Evolutionary conservation across 2,888 invertebrate species (phyloP), one percentile per base, ranked within the genome.

Genomic region (Epistrophe eligans): DNA sequence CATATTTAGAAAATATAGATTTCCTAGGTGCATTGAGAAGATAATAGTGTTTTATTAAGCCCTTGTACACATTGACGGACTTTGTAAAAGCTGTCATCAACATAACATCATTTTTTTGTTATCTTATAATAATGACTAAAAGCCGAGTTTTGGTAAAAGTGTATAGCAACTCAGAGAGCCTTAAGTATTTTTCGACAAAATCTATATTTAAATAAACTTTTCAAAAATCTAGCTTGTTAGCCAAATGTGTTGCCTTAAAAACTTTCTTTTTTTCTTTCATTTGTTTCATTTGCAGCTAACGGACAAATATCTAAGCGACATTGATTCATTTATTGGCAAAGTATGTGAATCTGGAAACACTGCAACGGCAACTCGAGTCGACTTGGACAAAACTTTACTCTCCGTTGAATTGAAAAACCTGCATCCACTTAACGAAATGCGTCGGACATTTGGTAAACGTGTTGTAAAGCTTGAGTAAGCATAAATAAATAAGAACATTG

Each of bases 391-490:
- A 90, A 93, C 94, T 57, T 92, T 96, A 45, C 93, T 97, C 11
- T 93, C 93, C 67, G 94, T 96, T 35, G 96, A 96, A 88, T 94
- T 95, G 88, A 96, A 96, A 90, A 94, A 96, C 91, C 93, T 97
- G 28, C 97, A 97, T 93, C 95, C 96, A 13, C 96, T 96, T 88
- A 96, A 96, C 93, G 97, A 97, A 93, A 94, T 97, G 91, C 96
- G 96, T 85, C 94, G 95, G 90, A 96, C 97, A 90, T 97, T 97
- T 94, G 97, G 97, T 28, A 95, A 96, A 24, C 95, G 95, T 92
- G 96, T 96, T 73, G 94, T 97, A 28, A 96, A 96, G 92, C 94
- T 95, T 73, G 96, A 96, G 91, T 92, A 90, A 90, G 90, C 88
- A 48, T 28, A 13, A 5, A 28, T 3, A 24, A 10, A 7, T 13